phyloP scores from a whole-genome alignment of 2,797 vertebrate species.

The Notamacropus eugenii region DNA sequence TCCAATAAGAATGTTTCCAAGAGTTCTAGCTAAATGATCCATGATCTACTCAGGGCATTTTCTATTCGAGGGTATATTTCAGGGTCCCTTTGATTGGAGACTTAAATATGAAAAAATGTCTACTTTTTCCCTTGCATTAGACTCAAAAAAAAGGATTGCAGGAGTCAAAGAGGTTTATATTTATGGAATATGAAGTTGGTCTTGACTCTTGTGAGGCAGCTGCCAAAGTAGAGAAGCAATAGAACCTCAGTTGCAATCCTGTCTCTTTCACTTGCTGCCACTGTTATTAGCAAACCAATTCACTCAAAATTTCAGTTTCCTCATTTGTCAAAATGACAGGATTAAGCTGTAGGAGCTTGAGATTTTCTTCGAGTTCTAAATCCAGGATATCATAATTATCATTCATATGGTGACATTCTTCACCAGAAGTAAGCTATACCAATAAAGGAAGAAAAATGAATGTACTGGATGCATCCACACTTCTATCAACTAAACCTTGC shows the following conservation, averaged over 20 bases:
- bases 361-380: no score
- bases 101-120: neutral
- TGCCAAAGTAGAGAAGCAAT: neutral
- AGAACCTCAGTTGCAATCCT: neutral
- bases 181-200: neutral
- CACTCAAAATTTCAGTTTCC: neutral
- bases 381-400: no score
- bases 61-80: neutral
- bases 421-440: no score
- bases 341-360: neutral
- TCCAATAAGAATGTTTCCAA: neutral
- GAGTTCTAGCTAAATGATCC: neutral
- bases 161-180: neutral
- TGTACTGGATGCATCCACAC: no score
- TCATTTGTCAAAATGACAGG: neutral
- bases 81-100: neutral
- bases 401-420: no score
- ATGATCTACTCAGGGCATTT: neutral
- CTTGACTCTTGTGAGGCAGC: neutral
- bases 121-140: no score
- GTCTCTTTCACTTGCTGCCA: neutral
- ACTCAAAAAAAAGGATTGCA: neutral
- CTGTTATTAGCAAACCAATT: neutral
- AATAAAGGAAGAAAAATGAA: no score
- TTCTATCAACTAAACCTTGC: no score